phyloP scores from a whole-genome alignment of 2,888 invertebrate species.

The Aspidiotus rigidus region DNA sequence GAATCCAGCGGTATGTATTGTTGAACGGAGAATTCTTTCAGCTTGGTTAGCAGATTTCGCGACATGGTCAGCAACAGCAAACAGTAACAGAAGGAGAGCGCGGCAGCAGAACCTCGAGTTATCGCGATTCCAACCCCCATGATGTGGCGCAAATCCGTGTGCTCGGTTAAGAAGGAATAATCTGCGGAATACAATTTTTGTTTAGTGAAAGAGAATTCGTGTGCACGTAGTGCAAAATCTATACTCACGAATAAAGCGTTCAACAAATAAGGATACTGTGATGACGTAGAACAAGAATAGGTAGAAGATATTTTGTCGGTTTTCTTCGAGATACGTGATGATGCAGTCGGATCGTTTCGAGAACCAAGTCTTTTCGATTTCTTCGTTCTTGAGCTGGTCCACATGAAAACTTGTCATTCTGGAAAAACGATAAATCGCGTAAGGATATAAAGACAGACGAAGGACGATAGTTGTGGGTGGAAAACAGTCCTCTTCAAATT shows the following conservation, averaged over 20 bases:
- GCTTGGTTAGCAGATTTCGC: conserved; percentile 77
- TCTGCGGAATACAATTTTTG: conserved; percentile 48
- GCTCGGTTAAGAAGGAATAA: conserved; percentile 93
- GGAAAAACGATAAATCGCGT: conserved; percentile 26
- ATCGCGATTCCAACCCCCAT: conserved; percentile 97
- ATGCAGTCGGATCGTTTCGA: conserved; percentile 74
- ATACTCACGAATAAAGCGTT: conserved; percentile 84
- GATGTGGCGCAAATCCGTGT: conserved; percentile 85
- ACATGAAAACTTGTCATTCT: conserved; percentile 91
- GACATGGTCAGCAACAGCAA: conserved; percentile 87
- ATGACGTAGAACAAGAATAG: conserved; percentile 90
- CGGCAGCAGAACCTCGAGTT: conserved; percentile 87
- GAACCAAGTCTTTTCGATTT: conserved; percentile 55
- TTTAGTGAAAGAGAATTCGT: not conserved
- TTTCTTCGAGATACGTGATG: conserved; percentile 87
- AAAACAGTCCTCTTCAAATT: no score
- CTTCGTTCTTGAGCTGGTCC: conserved; percentile 58
- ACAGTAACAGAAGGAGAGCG: conserved; percentile 88
- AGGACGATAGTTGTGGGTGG: no score
- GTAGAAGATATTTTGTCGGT: conserved; percentile 91
- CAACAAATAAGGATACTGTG: conserved; percentile 85
- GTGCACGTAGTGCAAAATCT: no score
- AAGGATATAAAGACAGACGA: no score
- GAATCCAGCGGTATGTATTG: conserved; percentile 62
- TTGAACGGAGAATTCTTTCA: conserved; percentile 58